A percentile compares a stretch with the other conserved stretches of the same genome.
Evolutionary conservation across 2,888 invertebrate species (phyloP).

Genomic region (Chirona hameri): DNA sequence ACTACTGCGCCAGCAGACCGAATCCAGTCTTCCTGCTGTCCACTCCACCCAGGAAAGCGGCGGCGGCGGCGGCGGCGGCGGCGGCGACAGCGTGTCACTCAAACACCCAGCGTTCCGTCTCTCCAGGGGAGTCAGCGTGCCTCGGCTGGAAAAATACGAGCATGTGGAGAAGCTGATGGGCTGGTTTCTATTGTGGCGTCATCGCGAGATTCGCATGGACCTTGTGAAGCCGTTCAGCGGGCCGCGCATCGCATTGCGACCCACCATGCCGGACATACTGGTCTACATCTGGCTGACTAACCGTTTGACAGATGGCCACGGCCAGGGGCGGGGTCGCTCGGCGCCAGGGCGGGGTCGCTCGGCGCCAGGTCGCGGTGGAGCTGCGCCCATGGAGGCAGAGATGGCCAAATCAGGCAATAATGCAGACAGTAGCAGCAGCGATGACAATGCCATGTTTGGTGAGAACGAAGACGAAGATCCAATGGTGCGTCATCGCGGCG

Average conservation of each 20-base stretch:
- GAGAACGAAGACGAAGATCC: neutral
- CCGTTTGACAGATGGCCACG: neutral
- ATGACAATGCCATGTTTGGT: neutral
- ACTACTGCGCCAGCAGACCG: neutral
- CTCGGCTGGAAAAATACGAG: neutral
- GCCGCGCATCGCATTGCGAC: constrained; percentile 1
- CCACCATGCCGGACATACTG: constrained; percentile 6
- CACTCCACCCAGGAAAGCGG: neutral
- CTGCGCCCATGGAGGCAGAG: neutral
- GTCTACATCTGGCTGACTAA: constrained; percentile 23
- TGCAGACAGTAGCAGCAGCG: neutral
- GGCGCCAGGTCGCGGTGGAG: neutral
- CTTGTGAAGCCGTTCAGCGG: constrained; percentile 26
- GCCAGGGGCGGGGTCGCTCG: neutral
- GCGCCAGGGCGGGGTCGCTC: neutral
- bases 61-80: neutral
- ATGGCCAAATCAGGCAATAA: neutral
- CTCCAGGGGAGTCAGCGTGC: neutral
- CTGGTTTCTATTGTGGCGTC: constrained; percentile 5
- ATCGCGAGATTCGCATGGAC: neutral
- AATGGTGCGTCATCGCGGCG: neutral
- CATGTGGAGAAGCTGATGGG: constrained; percentile 3
- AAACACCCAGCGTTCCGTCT: neutral
- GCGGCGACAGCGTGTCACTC: neutral
- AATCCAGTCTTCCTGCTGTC: neutral